Conservation (phyloP, 2,888 invertebrate genomes). For the Pyrocoelia pectoralis region DNA sequence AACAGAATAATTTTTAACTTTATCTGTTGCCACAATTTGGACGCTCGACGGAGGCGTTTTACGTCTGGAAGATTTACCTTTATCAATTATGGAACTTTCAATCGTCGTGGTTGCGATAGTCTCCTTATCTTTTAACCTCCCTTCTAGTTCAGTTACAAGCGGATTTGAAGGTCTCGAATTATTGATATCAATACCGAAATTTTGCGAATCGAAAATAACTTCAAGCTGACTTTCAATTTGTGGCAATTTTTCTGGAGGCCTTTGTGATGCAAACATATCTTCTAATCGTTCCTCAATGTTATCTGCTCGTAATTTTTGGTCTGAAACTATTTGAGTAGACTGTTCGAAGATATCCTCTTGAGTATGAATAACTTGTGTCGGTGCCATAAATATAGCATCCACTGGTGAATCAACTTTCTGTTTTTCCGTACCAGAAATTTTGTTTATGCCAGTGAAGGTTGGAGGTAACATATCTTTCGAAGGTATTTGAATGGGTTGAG, state of each 20-base stretch:
- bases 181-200: constrained; percentile 22
- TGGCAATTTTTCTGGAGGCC: constrained; percentile 1
- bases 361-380: constrained; percentile 30
- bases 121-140: neutral
- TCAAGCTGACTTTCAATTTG: constrained; percentile 46
- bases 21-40: too few relatives aligned
- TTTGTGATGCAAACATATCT: constrained; percentile 45
- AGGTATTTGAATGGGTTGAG: constrained; percentile 15
- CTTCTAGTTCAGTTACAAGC: constrained; percentile 36
- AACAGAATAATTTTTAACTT: too few relatives aligned
- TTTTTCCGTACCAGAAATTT: too few relatives aligned
- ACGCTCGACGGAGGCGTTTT: too few relatives aligned
- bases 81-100: too few relatives aligned
- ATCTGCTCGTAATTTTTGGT: neutral
- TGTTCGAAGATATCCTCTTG: constrained; percentile 27
- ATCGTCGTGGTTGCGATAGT: too few relatives aligned
- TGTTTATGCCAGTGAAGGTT: neutral
- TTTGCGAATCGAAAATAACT: constrained; percentile 45
- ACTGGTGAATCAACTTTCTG: constrained; percentile 4
- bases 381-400: constrained; percentile 29
- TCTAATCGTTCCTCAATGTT: constrained; percentile 45
- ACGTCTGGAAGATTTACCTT: too few relatives aligned
- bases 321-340: constrained; percentile 26
- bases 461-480: too few relatives aligned
- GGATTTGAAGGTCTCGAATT: constrained; percentile 39